Percentiles rank a stretch among this genome's conserved stretches.
Evolutionary conservation across 92 coral and sea anemone genomes (phyloP).

Genomic region (Palythoa grandiflora): DNA sequence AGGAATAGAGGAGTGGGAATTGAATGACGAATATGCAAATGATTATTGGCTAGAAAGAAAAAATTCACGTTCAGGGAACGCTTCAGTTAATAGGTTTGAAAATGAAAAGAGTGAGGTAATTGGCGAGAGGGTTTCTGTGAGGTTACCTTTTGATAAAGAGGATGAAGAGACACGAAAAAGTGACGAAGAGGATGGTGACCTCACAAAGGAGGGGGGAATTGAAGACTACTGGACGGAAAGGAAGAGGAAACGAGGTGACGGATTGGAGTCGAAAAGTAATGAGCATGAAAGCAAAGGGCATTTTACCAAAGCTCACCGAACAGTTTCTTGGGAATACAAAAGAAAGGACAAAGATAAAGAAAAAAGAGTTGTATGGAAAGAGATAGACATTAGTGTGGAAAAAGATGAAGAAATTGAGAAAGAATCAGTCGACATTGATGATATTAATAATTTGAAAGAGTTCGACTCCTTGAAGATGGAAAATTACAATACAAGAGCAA

Average conservation of each 20-base stretch:
- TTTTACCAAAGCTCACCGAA: not conserved
- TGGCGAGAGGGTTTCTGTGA: conserved; percentile 19
- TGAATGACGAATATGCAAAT: conserved; percentile 6
- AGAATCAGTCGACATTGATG: not conserved
- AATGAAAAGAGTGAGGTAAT: not conserved
- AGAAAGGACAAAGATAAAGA: not conserved
- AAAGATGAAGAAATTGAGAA: not conserved
- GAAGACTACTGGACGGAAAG: conserved; percentile 23
- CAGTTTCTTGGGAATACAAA: conserved; percentile 1
- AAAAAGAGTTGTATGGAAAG: not conserved
- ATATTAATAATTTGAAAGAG: not conserved
- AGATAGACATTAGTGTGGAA: conserved; percentile 12
- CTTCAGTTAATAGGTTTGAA: conserved; percentile 8
- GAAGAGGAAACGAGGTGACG: not conserved
- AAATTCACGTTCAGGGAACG: conserved; percentile 29
- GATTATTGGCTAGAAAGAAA: conserved; percentile 41
- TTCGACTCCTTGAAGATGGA: not conserved
- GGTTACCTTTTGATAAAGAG: conserved; percentile 7
- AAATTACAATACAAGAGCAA: not conserved
- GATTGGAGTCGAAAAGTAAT: not conserved
- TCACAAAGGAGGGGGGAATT: not conserved
- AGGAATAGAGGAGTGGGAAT: conserved; percentile 42
- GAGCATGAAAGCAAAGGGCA: not conserved
- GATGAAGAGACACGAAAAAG: conserved; percentile 6
- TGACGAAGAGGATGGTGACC: not conserved